Percentiles rank a stretch among this genome's conserved stretches.
Conservation (phyloP, 2,113 vertebrate genomes). For the Engraulis encrasicolus region DNA sequence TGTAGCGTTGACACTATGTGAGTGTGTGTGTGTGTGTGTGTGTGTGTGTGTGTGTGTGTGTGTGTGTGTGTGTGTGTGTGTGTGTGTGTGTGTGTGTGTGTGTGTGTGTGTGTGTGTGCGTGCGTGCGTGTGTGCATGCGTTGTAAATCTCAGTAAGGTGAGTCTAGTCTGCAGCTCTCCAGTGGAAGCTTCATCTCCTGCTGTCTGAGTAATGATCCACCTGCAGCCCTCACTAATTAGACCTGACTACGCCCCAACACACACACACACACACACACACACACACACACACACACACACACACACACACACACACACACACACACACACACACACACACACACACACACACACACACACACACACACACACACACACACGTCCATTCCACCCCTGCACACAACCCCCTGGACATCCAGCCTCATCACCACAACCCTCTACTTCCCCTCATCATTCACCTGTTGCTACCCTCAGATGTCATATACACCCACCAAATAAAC, state of each 20-base stretch:
- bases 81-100: neutral
- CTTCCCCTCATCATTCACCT: conserved; percentile 52
- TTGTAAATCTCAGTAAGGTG: conserved; percentile 17
- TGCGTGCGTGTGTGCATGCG: neutral
- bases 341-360: no score
- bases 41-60: neutral
- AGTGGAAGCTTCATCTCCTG: conserved; percentile 42
- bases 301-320: no score
- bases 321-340: no score
- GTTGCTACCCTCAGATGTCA: conserved; percentile 35
- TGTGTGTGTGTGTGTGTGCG: neutral
- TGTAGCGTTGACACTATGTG: neutral
- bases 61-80: neutral
- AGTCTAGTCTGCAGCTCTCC: conserved; percentile 25
- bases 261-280: no score
- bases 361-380: no score
- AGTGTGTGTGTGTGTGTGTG: neutral
- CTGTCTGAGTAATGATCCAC: conserved; percentile 66
- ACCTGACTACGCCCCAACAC: no score
- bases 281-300: no score
- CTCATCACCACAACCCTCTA: conserved; percentile 59
- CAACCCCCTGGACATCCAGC: no score
- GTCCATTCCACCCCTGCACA: no score
- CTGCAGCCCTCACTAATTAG: conserved; percentile 68
- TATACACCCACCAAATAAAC: conserved; percentile 31